phyloP scores from a whole-genome alignment of 1,140 invertebrate genomes.

The Spodoptera frugiperda region DNA sequence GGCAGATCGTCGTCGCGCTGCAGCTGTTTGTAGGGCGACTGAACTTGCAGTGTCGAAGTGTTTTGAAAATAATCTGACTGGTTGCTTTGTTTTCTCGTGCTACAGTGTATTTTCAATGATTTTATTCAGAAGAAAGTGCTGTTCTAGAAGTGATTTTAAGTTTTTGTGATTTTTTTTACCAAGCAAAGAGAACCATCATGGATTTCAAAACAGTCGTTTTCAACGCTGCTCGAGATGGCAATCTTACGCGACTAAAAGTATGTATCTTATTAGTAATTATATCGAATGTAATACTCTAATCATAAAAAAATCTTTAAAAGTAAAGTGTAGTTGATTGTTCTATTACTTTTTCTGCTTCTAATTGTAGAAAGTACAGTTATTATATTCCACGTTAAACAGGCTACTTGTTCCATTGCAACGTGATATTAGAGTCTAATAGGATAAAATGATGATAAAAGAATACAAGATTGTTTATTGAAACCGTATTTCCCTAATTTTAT shows the following conservation, averaged over 20 bases:
- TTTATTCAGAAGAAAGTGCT: slow-evolving; percentile 80
- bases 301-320: background rate
- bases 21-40: slow-evolving; percentile 71
- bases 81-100: slow-evolving; percentile 75
- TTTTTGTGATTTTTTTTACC: slow-evolving; percentile 72
- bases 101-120: slow-evolving; percentile 79
- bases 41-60: slow-evolving; percentile 76
- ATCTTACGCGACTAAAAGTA: slow-evolving; percentile 82
- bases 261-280: slow-evolving; percentile 59
- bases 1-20: slow-evolving; percentile 69
- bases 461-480: background rate
- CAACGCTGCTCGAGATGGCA: slow-evolving; percentile 82
- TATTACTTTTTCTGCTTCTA: slow-evolving; percentile 12
- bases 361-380: slow-evolving; percentile 51
- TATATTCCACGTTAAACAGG: slow-evolving; percentile 38
- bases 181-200: slow-evolving; percentile 80
- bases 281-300: slow-evolving; percentile 1
- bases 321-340: background rate
- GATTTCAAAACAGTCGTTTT: slow-evolving; percentile 85
- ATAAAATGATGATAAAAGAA: background rate
- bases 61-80: slow-evolving; percentile 79
- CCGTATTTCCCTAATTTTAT: background rate
- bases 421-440: background rate
- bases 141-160: slow-evolving; percentile 75
- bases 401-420: background rate